Evolutionary conservation across 1,140 invertebrate species (phyloP), one percentile per base, ranked within the genome.

Genomic region (Chymomyza costata): DNA sequence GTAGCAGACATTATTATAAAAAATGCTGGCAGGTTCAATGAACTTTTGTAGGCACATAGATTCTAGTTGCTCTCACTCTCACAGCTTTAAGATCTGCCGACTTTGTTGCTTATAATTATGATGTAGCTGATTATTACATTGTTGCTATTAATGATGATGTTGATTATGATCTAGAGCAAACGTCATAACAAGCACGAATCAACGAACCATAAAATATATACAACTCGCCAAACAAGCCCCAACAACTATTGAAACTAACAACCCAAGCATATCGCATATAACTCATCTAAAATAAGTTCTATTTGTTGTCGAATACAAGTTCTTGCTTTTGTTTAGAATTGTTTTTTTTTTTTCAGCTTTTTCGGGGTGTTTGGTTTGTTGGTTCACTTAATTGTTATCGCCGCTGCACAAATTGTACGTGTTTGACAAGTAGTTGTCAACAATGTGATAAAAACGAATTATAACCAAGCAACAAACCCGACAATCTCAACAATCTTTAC

Each of bases 401-500:
- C 51, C 51, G 59, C 34, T 65, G 66, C 67, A 70, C 67, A 73
- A 73, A 73, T 76, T 70, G 71, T 78, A 58, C 66, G 53, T 78
- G 73, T 78, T 80, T 71, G 71, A 78, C 71, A 78, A 78, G 73
- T 78, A 80, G 71, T 65, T 65, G 60, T 78, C 73, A 66, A 66
- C 63, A 63, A 34, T 13, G 54, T 70, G 71, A 70, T 76, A 76
- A 76, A 64, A 69, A 65, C 10, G 11, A 53, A 21, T 31, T 31
- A 25, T 3, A 25, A 25, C 21, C 3, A 25, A 62, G n/a, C n/a
- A n/a, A n/a, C n/a, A n/a, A n/a, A n/a, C n/a, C n/a, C n/a, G n/a
- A n/a, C n/a, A n/a, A n/a, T n/a, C n/a, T n/a, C n/a, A n/a, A n/a
- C n/a, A n/a, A n/a, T n/a, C n/a, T n/a, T n/a, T n/a, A n/a, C n/a